Conservation (phyloP, 2,888 invertebrate species). For the Drosophila pegasa region DNA sequence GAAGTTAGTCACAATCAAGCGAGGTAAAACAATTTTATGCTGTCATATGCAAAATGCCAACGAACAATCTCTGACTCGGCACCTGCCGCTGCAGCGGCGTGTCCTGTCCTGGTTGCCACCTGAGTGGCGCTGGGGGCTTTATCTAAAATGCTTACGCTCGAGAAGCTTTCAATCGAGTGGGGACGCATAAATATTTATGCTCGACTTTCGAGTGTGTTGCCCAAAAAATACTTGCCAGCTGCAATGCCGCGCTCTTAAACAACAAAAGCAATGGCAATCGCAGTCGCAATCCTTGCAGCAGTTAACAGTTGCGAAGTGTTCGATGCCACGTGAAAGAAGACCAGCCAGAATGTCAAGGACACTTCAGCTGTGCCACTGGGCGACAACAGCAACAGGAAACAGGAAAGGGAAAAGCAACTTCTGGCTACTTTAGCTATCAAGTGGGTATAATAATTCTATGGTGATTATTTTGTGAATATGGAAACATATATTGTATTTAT, state of each 20-base stretch:
- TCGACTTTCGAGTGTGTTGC: constrained; percentile 7
- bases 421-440: constrained; percentile 23
- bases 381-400: constrained; percentile 26
- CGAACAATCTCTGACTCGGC: constrained; percentile 41
- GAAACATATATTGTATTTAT: background rate
- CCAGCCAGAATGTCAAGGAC: constrained; percentile 83
- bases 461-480: constrained; percentile 14
- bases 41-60: constrained; percentile 75
- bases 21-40: constrained; percentile 59
- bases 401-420: constrained; percentile 44
- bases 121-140: constrained; percentile 53
- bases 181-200: constrained; percentile 77
- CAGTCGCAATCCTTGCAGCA: constrained; percentile 46
- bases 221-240: constrained; percentile 26
- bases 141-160: constrained; percentile 84
- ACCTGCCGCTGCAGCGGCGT: constrained; percentile 32
- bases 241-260: constrained; percentile 19
- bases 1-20: constrained; percentile 68
- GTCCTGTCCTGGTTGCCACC: constrained; percentile 19
- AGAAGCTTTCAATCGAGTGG: constrained; percentile 71
- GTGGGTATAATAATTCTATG: constrained; percentile 13
- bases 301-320: constrained; percentile 70
- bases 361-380: constrained; percentile 53
- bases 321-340: constrained; percentile 52
- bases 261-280: constrained; percentile 30